These are phyloP conservation scores for Dendrolimus pini DNA, from an alignment of 2,888 invertebrate species.

Conservation along the genomic window DNA sequence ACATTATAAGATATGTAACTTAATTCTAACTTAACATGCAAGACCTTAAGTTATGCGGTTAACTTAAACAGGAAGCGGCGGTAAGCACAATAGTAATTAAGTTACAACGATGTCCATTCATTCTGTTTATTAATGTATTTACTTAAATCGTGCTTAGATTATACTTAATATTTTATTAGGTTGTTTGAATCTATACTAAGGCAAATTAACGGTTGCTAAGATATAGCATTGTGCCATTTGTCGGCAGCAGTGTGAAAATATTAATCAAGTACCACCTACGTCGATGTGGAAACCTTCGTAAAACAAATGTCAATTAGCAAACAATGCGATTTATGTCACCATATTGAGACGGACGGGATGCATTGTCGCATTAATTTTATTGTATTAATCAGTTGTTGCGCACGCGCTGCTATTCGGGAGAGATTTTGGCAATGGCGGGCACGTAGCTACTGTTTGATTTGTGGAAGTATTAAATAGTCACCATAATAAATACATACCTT, in stretches of 20 bases:
- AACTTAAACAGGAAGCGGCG: not conserved
- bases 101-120: not conserved
- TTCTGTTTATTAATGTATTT: not conserved
- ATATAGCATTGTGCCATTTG: too few relatives aligned
- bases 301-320: not conserved
- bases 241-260: not conserved
- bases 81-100: not conserved
- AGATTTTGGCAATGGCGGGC: not conserved
- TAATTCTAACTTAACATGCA: not conserved
- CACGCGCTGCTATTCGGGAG: not conserved
- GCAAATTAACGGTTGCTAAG: too few relatives aligned
- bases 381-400: not conserved
- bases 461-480: not conserved
- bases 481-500: too few relatives aligned
- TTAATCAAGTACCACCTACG: not conserved
- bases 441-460: not conserved
- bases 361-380: not conserved
- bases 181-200: too few relatives aligned
- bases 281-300: not conserved
- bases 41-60: not conserved
- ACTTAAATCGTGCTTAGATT: not conserved
- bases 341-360: not conserved
- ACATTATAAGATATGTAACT: not conserved
- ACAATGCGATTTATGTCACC: not conserved
- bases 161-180: not conserved